Percentiles rank a stretch among this genome's conserved stretches.
Evolutionary conservation across 2,888 invertebrate species (phyloP).

Genomic region (Eretmocerus hayati): DNA sequence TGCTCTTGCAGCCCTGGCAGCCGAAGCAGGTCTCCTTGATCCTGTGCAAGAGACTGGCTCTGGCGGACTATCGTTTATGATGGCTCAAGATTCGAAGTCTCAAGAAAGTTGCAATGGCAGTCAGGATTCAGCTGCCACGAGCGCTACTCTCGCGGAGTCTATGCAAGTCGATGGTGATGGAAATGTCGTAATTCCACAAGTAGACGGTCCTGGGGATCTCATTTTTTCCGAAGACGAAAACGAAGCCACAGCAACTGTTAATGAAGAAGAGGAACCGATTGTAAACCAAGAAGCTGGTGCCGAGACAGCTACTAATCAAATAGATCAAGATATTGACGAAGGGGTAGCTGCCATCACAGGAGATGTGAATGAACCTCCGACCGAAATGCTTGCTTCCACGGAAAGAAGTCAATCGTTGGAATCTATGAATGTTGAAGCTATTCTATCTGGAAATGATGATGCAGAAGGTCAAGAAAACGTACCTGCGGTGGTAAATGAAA

Average conservation of each 20-base stretch:
- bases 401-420: constrained; percentile 10
- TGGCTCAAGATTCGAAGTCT: constrained; percentile 40
- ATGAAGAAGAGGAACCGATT: constrained; percentile 13
- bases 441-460: constrained; percentile 15
- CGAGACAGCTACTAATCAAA: constrained; percentile 20
- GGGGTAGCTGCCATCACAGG: constrained; percentile 16
- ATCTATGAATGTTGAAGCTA: constrained; percentile 21
- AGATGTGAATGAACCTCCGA: constrained; percentile 2
- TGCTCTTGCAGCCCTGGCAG: constrained; percentile 56
- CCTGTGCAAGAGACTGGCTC: constrained; percentile 45
- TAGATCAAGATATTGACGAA: constrained; percentile 29
- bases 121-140: constrained; percentile 34
- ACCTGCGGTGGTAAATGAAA: constrained; percentile 12
- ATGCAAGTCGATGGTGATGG: constrained; percentile 45
- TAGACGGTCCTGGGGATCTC: constrained; percentile 39
- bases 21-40: constrained; percentile 57
- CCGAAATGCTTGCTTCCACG: not conserved
- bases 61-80: constrained; percentile 41
- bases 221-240: constrained; percentile 33
- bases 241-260: constrained; percentile 12
- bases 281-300: constrained; percentile 15
- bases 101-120: constrained; percentile 44
- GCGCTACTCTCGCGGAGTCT: constrained; percentile 37
- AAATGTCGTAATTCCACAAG: constrained; percentile 43
- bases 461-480: constrained; percentile 7